phyloP scores from a whole-genome alignment of 2,888 invertebrate species.

The Drosophila putrida region DNA sequence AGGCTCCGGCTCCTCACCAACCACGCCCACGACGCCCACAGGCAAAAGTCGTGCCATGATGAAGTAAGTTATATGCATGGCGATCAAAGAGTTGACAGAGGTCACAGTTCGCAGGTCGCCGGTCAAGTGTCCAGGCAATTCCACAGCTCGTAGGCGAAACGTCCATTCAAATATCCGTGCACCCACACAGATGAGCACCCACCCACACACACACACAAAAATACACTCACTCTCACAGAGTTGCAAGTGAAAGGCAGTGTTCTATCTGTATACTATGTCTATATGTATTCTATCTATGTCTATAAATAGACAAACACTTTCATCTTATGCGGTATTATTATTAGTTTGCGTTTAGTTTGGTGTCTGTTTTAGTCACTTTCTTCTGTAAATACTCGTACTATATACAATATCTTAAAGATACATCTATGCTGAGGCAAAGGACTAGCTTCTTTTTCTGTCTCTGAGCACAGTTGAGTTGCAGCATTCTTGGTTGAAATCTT shows the following conservation, averaged over 20 bases:
- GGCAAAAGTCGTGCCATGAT: slow-evolving; percentile 75
- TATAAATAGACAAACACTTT: slow-evolving; percentile 44
- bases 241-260: slow-evolving; percentile 14
- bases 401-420: slow-evolving; percentile 14
- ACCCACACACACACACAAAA: slow-evolving; percentile 12
- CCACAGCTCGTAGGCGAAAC: slow-evolving; percentile 46
- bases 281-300: slow-evolving; percentile 24
- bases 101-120: slow-evolving; percentile 29
- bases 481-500: not conserved
- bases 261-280: slow-evolving; percentile 21
- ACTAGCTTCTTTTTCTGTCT: slow-evolving; percentile 12
- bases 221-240: not conserved
- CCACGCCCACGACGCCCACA: slow-evolving; percentile 47
- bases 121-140: slow-evolving; percentile 42
- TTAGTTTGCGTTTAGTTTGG: slow-evolving; percentile 52
- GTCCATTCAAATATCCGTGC: slow-evolving; percentile 23
- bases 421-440: slow-evolving; percentile 19
- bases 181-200: slow-evolving; percentile 39
- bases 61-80: slow-evolving; percentile 79
- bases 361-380: slow-evolving; percentile 64
- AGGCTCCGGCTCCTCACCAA: slow-evolving; percentile 11
- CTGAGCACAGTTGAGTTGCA: slow-evolving; percentile 1
- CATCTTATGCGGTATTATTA: slow-evolving; percentile 40
- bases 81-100: slow-evolving; percentile 61
- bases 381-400: slow-evolving; percentile 50